These are phyloP conservation scores for Acrossocheilus fasciatus DNA, from an alignment of 2,797 vertebrate genomes.

Conservation along the genomic window DNA sequence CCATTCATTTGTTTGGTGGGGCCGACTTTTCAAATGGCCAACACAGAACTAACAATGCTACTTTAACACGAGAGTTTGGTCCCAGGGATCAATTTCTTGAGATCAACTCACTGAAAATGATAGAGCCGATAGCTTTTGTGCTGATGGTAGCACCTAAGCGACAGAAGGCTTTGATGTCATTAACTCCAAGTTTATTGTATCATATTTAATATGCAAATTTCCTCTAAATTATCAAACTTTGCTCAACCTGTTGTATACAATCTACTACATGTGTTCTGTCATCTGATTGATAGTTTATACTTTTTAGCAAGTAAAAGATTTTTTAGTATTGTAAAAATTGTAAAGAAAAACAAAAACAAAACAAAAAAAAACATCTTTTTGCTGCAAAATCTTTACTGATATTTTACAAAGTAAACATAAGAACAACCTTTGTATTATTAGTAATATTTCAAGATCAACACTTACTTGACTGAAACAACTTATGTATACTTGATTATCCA, in stretches of 20 bases:
- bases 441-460: background rate
- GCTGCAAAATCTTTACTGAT: background rate
- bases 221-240: background rate
- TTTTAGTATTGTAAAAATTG: too few species aligned
- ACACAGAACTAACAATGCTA: slow-evolving; percentile 35
- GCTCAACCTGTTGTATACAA: background rate
- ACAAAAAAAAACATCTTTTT: too few species aligned
- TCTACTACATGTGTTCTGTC: background rate
- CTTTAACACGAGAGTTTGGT: slow-evolving; percentile 19
- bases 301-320: too few species aligned
- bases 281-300: background rate
- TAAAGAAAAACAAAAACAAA: too few species aligned
- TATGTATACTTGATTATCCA: background rate
- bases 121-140: slow-evolving; percentile 10
- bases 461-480: background rate
- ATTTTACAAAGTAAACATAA: background rate
- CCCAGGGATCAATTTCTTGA: slow-evolving; percentile 47
- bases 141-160: background rate
- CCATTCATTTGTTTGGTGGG: slow-evolving; percentile 42
- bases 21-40: slow-evolving; percentile 43
- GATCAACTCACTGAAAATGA: slow-evolving; percentile 9
- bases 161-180: background rate
- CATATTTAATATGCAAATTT: background rate
- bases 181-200: background rate
- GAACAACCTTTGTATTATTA: background rate